These are phyloP conservation scores for Amphiprion ocellaris DNA, from an alignment of 2,113 vertebrate species.

Conservation along the genomic window DNA sequence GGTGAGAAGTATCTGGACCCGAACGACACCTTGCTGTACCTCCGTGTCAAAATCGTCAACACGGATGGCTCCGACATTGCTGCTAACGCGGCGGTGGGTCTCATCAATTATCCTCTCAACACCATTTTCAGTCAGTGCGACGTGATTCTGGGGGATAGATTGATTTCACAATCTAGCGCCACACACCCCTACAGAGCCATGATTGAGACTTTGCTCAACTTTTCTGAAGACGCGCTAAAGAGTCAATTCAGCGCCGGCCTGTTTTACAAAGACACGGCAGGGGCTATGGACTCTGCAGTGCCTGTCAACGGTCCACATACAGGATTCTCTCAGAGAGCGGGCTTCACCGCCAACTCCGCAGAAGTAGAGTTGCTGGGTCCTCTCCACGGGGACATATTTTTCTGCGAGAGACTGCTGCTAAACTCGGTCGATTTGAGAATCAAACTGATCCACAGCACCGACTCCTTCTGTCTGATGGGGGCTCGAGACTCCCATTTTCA, in stretches of 20 bases:
- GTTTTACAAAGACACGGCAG: no score
- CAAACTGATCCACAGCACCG: not conserved
- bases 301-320: fast-evolving
- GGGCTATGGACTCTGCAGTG: not conserved
- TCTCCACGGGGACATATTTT: constrained; percentile 6
- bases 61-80: not conserved
- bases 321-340: not conserved
- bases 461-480: no score
- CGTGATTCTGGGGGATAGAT: not conserved
- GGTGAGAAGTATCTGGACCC: not conserved
- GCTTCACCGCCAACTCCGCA: not conserved
- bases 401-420: not conserved
- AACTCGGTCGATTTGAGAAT: constrained; percentile 1
- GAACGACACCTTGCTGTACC: not conserved
- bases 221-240: no score
- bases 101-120: constrained; percentile 5
- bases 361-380: constrained; percentile 3
- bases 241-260: no score
- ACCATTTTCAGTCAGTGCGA: constrained; percentile 1
- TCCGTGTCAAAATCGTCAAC: not conserved
- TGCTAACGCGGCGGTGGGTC: not conserved
- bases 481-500: no score
- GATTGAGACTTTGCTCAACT: not conserved
- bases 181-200: constrained; percentile 4
- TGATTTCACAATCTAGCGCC: constrained; percentile 4